Evolutionary conservation across 1,140 invertebrate genomes (phyloP).

Genomic region (Copidosoma floridanum): DNA sequence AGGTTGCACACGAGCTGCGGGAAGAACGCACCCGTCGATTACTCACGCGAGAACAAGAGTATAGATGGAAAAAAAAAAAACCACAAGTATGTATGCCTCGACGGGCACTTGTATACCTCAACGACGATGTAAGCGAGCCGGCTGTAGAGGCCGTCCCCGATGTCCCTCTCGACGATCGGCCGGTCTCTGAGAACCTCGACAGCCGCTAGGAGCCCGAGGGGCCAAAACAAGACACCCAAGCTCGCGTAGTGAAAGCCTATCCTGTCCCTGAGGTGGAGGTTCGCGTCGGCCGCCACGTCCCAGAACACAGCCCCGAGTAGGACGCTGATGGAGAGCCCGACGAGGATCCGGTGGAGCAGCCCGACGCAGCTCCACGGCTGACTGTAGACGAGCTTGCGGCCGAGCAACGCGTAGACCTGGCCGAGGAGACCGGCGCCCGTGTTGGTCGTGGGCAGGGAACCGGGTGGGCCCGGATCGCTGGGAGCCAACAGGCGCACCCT

Average conservation of each 20-base stretch:
- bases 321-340: slow-evolving; percentile 77
- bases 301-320: slow-evolving; percentile 85
- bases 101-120: slow-evolving; percentile 60
- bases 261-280: slow-evolving; percentile 72
- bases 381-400: slow-evolving; percentile 70
- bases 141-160: slow-evolving; percentile 76
- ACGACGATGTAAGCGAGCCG: slow-evolving; percentile 74
- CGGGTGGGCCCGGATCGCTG: slow-evolving; percentile 75
- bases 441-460: slow-evolving; percentile 67
- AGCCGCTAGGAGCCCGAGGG: slow-evolving; percentile 68
- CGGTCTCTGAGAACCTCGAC: slow-evolving; percentile 69
- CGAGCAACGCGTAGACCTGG: slow-evolving; percentile 69
- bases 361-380: slow-evolving; percentile 82
- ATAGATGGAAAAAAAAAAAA: background rate
- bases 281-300: slow-evolving; percentile 75
- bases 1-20: slow-evolving; percentile 61
- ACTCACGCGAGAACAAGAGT: background rate
- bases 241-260: slow-evolving; percentile 83
- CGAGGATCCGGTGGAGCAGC: slow-evolving; percentile 72
- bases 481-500: slow-evolving; percentile 61
- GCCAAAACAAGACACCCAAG: slow-evolving; percentile 75
- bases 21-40: no score
- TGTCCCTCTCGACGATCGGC: slow-evolving; percentile 72
- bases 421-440: slow-evolving; percentile 61
- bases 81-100: background rate